Percentiles rank a stretch among this genome's conserved stretches.
Conservation (phyloP, 2,113 vertebrate species). For the Salvator merianae region DNA sequence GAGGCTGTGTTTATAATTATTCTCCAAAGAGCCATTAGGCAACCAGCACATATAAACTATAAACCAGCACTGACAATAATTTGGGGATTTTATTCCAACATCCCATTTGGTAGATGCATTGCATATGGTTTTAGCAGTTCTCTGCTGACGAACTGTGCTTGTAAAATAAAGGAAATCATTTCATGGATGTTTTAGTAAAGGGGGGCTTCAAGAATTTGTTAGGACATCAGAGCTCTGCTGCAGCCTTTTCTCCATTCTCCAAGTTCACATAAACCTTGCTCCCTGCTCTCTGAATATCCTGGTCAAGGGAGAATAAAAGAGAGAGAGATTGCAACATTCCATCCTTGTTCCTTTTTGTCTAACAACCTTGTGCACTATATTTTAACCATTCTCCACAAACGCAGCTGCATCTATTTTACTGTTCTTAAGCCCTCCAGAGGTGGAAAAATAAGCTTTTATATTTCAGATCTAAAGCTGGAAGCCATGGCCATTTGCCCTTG, state of each 20-base stretch:
- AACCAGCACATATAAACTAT: neutral
- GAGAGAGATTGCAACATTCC: neutral
- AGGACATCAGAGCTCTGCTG: neutral
- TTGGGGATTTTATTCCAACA: neutral
- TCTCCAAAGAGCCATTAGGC: neutral
- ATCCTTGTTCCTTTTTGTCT: neutral
- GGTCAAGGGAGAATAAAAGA: too few relatives aligned
- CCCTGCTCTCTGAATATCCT: too few relatives aligned
- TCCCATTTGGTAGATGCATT: constrained; percentile 10
- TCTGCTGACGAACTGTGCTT: neutral
- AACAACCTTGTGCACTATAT: neutral
- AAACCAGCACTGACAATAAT: neutral
- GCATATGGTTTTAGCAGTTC: constrained; percentile 16
- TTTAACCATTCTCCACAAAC: neutral
- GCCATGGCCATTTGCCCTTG: too few relatives aligned
- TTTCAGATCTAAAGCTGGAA: neutral
- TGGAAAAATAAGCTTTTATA: neutral
- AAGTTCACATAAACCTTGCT: neutral
- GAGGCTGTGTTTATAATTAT: neutral
- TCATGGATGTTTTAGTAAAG: neutral
- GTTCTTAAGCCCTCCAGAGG: neutral
- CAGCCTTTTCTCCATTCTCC: neutral
- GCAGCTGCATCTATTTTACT: neutral
- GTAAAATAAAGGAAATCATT: constrained; percentile 31
- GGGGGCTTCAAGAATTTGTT: neutral